These are phyloP conservation scores for Nyctibius grandis DNA, from an alignment of 2,797 vertebrate genomes.

Conservation along the genomic window DNA sequence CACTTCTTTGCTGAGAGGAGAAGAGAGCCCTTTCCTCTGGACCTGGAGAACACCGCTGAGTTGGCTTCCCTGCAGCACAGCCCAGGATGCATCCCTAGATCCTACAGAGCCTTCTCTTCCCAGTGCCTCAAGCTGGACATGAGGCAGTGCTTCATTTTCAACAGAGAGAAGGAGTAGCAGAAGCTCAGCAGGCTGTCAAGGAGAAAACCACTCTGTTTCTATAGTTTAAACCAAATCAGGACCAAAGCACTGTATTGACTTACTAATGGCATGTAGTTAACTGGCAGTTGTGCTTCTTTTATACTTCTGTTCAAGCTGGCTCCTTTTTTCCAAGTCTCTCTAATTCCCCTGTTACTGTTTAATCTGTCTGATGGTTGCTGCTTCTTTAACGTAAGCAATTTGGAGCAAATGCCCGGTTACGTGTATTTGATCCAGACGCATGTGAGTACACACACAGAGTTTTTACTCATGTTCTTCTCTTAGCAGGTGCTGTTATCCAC, in stretches of 20 bases:
- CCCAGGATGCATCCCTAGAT: background rate
- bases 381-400: background rate
- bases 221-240: background rate
- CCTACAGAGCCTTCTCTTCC: background rate
- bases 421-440: background rate
- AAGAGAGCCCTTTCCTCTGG: background rate
- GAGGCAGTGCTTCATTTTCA: background rate
- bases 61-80: background rate
- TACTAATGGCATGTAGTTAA: background rate
- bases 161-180: background rate
- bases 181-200: background rate
- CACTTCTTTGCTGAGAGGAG: background rate
- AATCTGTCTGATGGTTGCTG: background rate
- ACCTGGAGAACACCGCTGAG: background rate
- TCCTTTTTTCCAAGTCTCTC: background rate
- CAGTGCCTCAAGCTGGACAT: accelerated
- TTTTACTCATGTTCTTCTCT: background rate
- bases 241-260: background rate
- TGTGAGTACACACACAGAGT: background rate
- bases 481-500: background rate
- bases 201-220: background rate
- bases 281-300: background rate
- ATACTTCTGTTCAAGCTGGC: background rate
- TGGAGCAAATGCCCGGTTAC: background rate
- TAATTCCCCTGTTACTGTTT: background rate